Conservation (phyloP, 2,113 vertebrate species). For the Zapornia atra region DNA sequence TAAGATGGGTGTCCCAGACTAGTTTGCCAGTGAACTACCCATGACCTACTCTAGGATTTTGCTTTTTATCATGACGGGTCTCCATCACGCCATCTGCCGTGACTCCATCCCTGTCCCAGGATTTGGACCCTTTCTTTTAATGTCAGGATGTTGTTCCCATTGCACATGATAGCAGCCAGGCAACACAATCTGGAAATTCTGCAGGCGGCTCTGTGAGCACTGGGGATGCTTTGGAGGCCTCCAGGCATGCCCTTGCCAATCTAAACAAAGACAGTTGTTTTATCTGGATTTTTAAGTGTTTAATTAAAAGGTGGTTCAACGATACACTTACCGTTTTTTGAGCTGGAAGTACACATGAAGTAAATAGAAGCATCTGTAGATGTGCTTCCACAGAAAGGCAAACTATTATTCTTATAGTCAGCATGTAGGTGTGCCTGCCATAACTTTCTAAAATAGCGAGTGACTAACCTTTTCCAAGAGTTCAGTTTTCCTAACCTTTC, state of each 20-base stretch:
- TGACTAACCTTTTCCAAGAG: neutral
- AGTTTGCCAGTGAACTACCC: neutral
- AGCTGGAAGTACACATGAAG: neutral
- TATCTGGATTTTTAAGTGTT: slow-evolving; percentile 14
- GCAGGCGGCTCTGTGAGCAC: neutral
- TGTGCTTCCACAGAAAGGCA: neutral
- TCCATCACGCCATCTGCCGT: neutral
- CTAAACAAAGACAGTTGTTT: neutral
- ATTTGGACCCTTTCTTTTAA: neutral
- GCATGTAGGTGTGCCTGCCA: neutral
- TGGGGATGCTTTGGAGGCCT: neutral
- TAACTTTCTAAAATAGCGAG: neutral
- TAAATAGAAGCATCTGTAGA: neutral
- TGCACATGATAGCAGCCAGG: neutral
- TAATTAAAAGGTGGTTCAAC: slow-evolving; percentile 20
- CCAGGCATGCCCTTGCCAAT: neutral
- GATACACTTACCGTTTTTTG: neutral
- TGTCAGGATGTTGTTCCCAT: neutral
- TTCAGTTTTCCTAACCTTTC: neutral
- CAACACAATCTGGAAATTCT: neutral
- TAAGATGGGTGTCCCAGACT: neutral
- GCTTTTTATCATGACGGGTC: neutral
- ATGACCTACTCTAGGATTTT: neutral
- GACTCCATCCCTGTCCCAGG: neutral
- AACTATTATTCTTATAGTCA: neutral